Conservation (phyloP, 1,140 invertebrate genomes). For the Pseudomyrmex concolor region DNA sequence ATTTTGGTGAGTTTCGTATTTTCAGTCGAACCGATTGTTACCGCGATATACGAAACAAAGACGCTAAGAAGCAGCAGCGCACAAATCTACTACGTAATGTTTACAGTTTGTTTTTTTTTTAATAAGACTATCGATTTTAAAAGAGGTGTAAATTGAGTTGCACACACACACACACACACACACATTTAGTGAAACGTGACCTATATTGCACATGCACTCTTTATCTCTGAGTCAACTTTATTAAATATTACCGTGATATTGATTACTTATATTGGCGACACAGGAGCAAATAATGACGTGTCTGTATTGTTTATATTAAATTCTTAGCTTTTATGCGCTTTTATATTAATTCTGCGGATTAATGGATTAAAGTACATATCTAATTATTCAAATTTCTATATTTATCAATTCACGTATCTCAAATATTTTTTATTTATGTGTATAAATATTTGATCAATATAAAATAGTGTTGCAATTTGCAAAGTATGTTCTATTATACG, state of each 20-base stretch:
- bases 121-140: conserved; percentile 6
- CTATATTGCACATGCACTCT: background rate
- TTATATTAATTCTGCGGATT: too few species aligned
- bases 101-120: background rate
- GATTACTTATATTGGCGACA: conserved; percentile 7
- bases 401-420: too few species aligned
- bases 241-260: background rate
- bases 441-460: too few species aligned
- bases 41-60: background rate
- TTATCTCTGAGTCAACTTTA: background rate
- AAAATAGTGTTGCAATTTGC: too few species aligned
- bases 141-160: background rate
- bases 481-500: too few species aligned
- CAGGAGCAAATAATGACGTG: background rate
- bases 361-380: too few species aligned
- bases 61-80: background rate
- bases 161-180: background rate
- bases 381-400: too few species aligned
- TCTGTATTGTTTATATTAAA: background rate
- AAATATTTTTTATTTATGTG: too few species aligned
- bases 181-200: background rate
- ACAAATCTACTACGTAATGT: background rate
- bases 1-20: conserved; percentile 94
- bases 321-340: too few species aligned
- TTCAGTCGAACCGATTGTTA: background rate